A percentile compares a stretch with the other conserved stretches of the same genome.
phyloP scores from a whole-genome alignment of 2,888 invertebrate species.

The Pyralis farinalis region DNA sequence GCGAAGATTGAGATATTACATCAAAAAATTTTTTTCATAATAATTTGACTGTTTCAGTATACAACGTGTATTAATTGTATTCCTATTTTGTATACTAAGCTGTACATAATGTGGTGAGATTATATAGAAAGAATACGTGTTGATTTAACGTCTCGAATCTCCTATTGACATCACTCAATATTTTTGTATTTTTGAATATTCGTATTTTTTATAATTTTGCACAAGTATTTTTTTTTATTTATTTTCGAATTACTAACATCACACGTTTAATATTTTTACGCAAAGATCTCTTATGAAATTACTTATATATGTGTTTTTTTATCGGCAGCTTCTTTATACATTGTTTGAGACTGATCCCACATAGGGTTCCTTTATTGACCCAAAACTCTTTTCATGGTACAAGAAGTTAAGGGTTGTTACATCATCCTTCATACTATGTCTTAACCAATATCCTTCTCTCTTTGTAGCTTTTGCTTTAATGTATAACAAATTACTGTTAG shows the following conservation, averaged over 20 bases:
- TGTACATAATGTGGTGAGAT: background rate
- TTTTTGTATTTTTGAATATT: background rate
- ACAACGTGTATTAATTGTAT: background rate
- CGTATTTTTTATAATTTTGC: background rate
- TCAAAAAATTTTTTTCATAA: too few relatives aligned
- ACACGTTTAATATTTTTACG: background rate
- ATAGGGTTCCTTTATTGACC: background rate
- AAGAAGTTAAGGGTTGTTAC: background rate
- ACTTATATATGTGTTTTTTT: constrained; percentile 1
- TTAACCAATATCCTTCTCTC: too few relatives aligned
- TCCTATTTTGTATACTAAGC: constrained; percentile 4
- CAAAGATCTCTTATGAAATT: background rate
- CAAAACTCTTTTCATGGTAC: background rate
- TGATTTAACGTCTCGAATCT: background rate
- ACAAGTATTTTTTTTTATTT: background rate
- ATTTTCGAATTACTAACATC: background rate
- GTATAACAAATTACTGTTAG: too few relatives aligned
- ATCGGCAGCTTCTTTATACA: constrained; percentile 13
- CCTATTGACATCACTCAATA: background rate
- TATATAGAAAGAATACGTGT: background rate
- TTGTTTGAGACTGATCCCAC: constrained; percentile 19
- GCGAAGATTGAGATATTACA: too few relatives aligned
- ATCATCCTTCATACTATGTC: too few relatives aligned
- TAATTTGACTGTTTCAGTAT: too few relatives aligned
- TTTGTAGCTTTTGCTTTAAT: too few relatives aligned